Base-by-base conservation (phyloP, 1,140 invertebrate species). In the Leptopilina clavipes region DNA sequence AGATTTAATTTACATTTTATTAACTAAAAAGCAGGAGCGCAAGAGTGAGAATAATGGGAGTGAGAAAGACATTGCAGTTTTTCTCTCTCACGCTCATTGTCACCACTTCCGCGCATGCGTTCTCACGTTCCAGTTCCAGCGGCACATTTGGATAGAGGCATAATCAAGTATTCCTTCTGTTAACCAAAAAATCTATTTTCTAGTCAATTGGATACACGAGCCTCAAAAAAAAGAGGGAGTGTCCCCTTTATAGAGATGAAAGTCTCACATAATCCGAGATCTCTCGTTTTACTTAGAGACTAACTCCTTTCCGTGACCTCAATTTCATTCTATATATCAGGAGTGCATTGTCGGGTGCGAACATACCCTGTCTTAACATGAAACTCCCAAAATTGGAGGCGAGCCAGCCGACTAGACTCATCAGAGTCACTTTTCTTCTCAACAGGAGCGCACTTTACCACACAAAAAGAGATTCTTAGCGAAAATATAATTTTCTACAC, bases 261-360 rank as follows among this genome's bases (percentile, higher is more conserved):
- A 65, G 56, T 18, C n/a, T 65, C 56, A 12, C 56, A 56, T 1
- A 71, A 70, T 25, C 25, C 14, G 18, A 31, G 70, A 75, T 75
- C 70, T 73, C 59, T 80, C 76, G 74, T 74, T 83, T 83, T 82
- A 84, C 81, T 82, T 81, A 79, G 73, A 74, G 73, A 73, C 78
- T 84, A 85, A 84, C 83, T 83, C 79, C 83, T 84, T 84, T 83
- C 76, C 80, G 79, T 81, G 65, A 79, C 74, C 73, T 77, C 76
- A 44, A 79, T 81, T 70, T 71, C 52, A 17, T 74, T 81, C 73
- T 77, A 75, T 76, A 74, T 44, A 75, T 80, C 79, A 74, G 52
- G 56, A 74, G 71, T 77, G 74, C 71, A 74, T 74, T 72, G 76
- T 75, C 48, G 73, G 65, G 65, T 48, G 12, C 40, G 25, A 54